Conservation (phyloP, 2,797 vertebrate species). For the Anabacerthia variegaticeps region DNA sequence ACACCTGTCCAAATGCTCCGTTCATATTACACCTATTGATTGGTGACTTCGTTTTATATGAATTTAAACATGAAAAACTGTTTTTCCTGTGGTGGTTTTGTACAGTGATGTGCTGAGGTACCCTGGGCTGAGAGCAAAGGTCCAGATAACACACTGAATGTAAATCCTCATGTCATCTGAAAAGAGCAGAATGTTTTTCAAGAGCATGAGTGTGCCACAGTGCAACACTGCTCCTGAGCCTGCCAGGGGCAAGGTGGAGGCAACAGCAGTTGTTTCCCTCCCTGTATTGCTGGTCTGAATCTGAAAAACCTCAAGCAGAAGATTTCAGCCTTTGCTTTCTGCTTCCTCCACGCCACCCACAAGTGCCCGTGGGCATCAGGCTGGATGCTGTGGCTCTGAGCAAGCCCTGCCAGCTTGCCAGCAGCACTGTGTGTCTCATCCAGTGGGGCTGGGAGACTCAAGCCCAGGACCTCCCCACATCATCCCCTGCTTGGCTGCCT, state of each 20-base stretch:
- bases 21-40: neutral
- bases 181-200: neutral
- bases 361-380: neutral
- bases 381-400: neutral
- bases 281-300: neutral
- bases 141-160: neutral
- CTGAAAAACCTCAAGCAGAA: neutral
- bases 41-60: neutral
- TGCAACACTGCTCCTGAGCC: neutral
- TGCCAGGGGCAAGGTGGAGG: neutral
- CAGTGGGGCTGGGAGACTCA: neutral
- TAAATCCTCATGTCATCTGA: neutral
- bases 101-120: rapidly evolving
- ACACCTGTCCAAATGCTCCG: neutral
- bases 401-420: neutral
- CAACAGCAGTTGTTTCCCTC: neutral
- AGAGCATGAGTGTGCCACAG: neutral
- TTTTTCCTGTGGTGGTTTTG: neutral
- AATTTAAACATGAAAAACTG: neutral
- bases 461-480: neutral
- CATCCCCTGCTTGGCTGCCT: neutral
- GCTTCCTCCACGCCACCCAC: rapidly evolving
- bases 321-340: neutral
- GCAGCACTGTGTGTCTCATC: rapidly evolving
- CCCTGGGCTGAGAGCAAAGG: neutral